These are phyloP conservation scores for Mallotus villosus DNA, from an alignment of 2,797 vertebrate genomes.

Conservation along the genomic window DNA sequence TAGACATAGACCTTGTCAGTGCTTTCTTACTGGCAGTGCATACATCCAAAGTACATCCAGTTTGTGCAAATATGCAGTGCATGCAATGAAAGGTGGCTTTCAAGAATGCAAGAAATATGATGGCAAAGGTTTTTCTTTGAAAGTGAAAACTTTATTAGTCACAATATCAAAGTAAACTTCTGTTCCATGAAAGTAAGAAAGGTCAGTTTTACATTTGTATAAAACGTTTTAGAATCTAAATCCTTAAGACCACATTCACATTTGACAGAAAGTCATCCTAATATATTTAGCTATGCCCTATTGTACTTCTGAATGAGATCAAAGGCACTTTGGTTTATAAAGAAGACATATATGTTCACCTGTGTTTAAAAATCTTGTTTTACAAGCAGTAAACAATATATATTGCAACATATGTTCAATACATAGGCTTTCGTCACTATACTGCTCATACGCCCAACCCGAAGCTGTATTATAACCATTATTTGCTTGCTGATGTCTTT, in stretches of 20 bases:
- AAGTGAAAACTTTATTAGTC: neutral
- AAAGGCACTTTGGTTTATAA: neutral
- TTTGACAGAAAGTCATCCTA: neutral
- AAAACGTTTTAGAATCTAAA: neutral
- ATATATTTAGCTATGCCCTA: neutral
- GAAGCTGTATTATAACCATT: neutral
- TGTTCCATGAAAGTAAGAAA: neutral
- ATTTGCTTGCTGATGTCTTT: slow-evolving; percentile 2
- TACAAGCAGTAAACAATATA: neutral
- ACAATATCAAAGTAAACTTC: slow-evolving; percentile 15
- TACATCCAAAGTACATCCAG: too few relatives aligned
- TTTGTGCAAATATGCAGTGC: too few relatives aligned
- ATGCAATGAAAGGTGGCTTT: too few relatives aligned
- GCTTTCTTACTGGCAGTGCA: too few relatives aligned
- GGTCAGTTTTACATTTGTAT: neutral
- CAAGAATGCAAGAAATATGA: too few relatives aligned
- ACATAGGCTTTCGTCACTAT: slow-evolving; percentile 1
- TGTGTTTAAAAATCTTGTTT: too few relatives aligned
- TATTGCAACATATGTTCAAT: neutral
- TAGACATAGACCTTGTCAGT: too few relatives aligned
- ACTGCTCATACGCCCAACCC: neutral
- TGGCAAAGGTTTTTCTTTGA: too few relatives aligned
- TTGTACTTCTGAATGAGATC: slow-evolving; percentile 13
- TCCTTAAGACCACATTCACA: slow-evolving; percentile 5
- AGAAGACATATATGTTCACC: neutral